These are phyloP conservation scores for Apotomis turbidana DNA, from an alignment of 2,888 invertebrate species.

Conservation along the genomic window DNA sequence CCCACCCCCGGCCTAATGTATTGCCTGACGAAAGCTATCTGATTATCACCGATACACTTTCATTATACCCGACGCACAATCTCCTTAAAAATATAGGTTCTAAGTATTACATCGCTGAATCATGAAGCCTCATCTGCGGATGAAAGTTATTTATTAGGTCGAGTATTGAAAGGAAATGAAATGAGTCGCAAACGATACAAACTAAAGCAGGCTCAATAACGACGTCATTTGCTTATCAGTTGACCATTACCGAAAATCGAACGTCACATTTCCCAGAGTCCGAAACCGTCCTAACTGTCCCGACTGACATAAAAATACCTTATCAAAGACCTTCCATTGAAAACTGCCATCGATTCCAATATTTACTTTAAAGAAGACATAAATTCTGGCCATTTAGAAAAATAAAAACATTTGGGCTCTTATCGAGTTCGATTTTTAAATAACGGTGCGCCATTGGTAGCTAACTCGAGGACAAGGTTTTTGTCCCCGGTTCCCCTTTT, in stretches of 20 bases:
- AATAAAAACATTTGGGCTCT: conserved; percentile 80
- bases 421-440: conserved; percentile 84
- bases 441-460: conserved; percentile 79
- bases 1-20: conserved; percentile 69
- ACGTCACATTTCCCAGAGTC: conserved; percentile 80
- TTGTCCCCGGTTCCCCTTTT: conserved; percentile 78
- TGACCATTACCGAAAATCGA: conserved; percentile 84
- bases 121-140: conserved; percentile 15
- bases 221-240: conserved; percentile 83
- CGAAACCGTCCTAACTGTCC: conserved; percentile 58
- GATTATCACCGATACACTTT: conserved; percentile 61
- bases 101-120: conserved; percentile 8
- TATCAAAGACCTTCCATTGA: conserved; percentile 73
- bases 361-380: conserved; percentile 77
- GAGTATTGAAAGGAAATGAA: conserved; percentile 48
- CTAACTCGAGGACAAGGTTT: conserved; percentile 77
- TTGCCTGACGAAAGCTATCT: conserved; percentile 75
- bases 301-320: conserved; percentile 78
- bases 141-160: conserved; percentile 33
- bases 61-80: conserved; percentile 33
- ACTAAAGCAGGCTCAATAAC: conserved; percentile 75
- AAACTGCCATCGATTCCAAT: conserved; percentile 75
- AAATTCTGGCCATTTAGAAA: conserved; percentile 80
- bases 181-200: conserved; percentile 70
- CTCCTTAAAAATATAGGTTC: conserved; percentile 17